Conservation (phyloP, 1,140 invertebrate species). For the Eurosta solidaginis region DNA sequence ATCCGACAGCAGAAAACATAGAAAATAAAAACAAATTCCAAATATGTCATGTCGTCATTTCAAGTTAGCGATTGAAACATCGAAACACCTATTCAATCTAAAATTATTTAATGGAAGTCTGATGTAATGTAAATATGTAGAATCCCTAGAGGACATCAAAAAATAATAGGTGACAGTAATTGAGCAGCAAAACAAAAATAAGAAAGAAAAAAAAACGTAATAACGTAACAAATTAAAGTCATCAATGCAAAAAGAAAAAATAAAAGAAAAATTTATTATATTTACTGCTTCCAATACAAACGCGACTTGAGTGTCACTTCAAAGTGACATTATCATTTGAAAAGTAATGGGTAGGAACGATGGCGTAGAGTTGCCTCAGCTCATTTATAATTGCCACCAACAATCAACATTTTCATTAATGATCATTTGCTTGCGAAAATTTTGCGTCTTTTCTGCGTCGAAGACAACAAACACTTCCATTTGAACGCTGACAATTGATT, state of each 20-base stretch:
- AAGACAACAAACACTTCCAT: background rate
- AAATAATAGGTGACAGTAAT: background rate
- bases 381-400: background rate
- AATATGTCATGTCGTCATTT: slow-evolving; percentile 20
- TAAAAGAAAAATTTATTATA: slow-evolving; percentile 1
- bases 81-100: background rate
- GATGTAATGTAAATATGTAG: no score
- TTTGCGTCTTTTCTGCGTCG: background rate
- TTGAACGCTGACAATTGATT: background rate
- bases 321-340: background rate
- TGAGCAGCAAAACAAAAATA: background rate
- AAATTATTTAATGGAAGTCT: background rate
- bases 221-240: no score
- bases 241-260: background rate
- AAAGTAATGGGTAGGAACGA: background rate
- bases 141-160: no score
- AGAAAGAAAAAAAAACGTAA: background rate
- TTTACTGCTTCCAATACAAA: background rate
- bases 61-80: background rate
- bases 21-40: no score
- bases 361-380: background rate
- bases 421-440: background rate
- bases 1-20: no score
- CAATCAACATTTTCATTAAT: slow-evolving; percentile 3
- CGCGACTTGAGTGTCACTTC: background rate